These are phyloP conservation scores for Sinohyriopsis cumingii DNA, from an alignment of 2,888 invertebrate species.

Conservation along the genomic window DNA sequence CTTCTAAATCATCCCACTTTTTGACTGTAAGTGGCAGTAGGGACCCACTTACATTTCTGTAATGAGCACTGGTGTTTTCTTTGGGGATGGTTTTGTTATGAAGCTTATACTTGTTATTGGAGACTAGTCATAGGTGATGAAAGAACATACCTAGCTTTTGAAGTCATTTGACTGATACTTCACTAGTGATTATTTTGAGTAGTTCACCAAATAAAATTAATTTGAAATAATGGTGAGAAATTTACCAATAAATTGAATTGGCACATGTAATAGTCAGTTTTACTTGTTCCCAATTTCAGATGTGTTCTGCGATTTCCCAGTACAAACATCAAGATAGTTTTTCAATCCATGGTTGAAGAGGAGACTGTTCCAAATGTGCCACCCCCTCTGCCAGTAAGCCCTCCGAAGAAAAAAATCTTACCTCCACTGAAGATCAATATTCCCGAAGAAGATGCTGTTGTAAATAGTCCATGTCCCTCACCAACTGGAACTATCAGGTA, in stretches of 20 bases:
- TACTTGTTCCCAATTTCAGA: constrained; percentile 75
- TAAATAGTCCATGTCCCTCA: constrained; percentile 77
- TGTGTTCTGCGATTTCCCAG: constrained; percentile 97
- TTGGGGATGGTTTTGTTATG: too few species aligned
- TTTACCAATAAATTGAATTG: background rate
- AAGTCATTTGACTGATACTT: too few species aligned
- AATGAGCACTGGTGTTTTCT: too few species aligned
- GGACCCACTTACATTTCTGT: too few species aligned
- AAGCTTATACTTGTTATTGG: too few species aligned
- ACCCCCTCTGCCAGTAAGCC: constrained; percentile 41
- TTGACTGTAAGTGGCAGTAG: too few species aligned
- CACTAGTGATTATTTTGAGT: too few species aligned
- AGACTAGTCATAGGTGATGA: too few species aligned
- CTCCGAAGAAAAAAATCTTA: constrained; percentile 72
- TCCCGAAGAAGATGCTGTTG: constrained; percentile 69
- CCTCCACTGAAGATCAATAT: constrained; percentile 90
- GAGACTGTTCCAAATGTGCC: constrained; percentile 36
- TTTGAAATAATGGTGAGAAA: background rate
- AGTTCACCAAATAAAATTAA: too few species aligned
- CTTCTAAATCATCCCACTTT: too few species aligned
- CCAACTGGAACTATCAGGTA: constrained; percentile 72
- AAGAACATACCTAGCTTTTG: too few species aligned
- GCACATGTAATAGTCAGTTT: background rate
- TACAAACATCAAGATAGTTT: constrained; percentile 94
- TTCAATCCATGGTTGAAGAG: constrained; percentile 90